Base-by-base conservation (phyloP, 2,888 invertebrate genomes). In the Cepaea hortensis region DNA sequence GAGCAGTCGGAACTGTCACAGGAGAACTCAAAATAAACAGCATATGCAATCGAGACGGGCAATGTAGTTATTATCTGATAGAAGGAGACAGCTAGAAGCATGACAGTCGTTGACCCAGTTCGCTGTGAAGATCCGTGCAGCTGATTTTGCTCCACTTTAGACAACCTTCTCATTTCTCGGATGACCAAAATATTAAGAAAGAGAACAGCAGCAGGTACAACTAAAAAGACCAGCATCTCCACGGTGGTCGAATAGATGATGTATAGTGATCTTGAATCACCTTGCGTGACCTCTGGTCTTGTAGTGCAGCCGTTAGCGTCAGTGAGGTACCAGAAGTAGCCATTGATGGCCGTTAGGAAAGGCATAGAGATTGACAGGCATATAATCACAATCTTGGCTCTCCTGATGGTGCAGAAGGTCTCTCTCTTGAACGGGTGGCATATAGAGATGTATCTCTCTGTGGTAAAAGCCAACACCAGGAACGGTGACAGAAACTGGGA, bases 381-480 rank as follows among this genome's bases (percentile, higher is more conserved):
- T 18, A 89, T 84, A 23, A 93, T 92, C 7, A 93, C 93, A 65
- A 91, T 90, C 80, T 93, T 90, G 15, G 94, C 93, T 23, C 93
- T 87, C 35, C 87, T 89, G 2, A 92, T 92, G 5, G 94, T 94
- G 87, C 94, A 94, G 87, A 89, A 92, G 73, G 90, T 89, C 84
- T 94, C 94, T 48, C 94, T 87, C 86, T 92, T 91, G 85, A 94
- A 94, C 15, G 94, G 94, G 89, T 94, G 94, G 84, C 94, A 94
- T 46, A 94, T 92, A 46, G 93, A 93, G 77, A 94, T 93, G 90
- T 94, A 94, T 46, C 94, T 87, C 87, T 94, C 94, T 23, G 94
- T 92, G 7, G 94, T 94, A 87, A 94, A 94, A 3, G 92, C 93
- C 20, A 94, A 90, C 61, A 94, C 94, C 20, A 94, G 89, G 23